These are phyloP conservation scores for Mormyrus proboscirostris DNA, from an alignment of 2,797 vertebrate genomes.

Conservation along the genomic window DNA sequence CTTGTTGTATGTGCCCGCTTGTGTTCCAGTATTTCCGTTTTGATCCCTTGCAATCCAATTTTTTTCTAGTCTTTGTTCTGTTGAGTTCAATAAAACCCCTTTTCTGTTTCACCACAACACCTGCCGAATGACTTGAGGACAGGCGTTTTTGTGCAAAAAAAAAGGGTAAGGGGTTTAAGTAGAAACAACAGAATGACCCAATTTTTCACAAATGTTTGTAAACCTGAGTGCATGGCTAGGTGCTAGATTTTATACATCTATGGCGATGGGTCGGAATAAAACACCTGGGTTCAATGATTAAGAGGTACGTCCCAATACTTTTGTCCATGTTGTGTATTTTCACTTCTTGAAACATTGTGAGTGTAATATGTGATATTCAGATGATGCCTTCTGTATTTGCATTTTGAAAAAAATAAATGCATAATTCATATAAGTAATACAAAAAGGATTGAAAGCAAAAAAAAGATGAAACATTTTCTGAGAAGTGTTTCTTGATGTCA, in stretches of 20 bases:
- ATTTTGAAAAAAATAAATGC: background rate
- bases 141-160: background rate
- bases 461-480: background rate
- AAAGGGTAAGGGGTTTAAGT: background rate
- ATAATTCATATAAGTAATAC: background rate
- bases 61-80: background rate
- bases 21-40: background rate
- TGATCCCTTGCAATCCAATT: background rate
- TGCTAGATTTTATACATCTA: background rate
- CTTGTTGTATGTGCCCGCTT: background rate
- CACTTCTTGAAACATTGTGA: background rate
- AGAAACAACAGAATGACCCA: background rate
- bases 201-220: background rate
- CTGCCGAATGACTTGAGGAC: background rate
- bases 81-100: background rate
- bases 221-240: background rate
- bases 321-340: background rate
- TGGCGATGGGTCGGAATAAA: background rate
- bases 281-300: background rate
- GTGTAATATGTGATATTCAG: background rate
- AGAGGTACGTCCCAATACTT: background rate
- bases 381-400: background rate
- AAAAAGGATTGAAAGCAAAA: background rate
- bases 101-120: background rate
- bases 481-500: background rate